Base-by-base conservation (phyloP, 2,113 vertebrate species). In the Saguinus imperator region DNA sequence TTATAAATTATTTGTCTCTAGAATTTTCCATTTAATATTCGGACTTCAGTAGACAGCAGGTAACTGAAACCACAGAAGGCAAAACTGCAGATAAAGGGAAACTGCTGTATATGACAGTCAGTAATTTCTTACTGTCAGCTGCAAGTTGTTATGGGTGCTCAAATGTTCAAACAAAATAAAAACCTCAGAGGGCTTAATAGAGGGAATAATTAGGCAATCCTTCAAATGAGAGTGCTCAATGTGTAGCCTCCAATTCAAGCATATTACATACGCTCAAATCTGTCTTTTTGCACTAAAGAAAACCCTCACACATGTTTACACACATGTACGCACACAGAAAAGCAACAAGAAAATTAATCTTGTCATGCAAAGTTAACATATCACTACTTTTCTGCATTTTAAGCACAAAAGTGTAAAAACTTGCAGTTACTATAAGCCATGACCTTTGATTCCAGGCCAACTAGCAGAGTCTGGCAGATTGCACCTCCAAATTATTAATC, bases 81-180 rank as follows among this genome's bases (percentile, higher is more conserved):
- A 13, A 75, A 45, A 75, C 72, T 45, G 12, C 3, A 1, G 72
- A 75, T 75, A 75, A 75, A 13, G 12, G 72, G 40, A 12, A 25
- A 75, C 21, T 27, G 40, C 9, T 45, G 23, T 43, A 76, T 7
- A n/a, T 76, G 27, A 76, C 68, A 88, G 37, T 57, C 80, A 93
- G 35, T 50, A 52, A 61, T 64, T 86, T 87, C 43, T 61, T 40
- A 0, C 70, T 96, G 48, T 68, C 64, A 68, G 1, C 64, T 91
- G 32, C 21, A 88, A 92, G 52, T 32, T 94, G 70, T n/a, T 50
- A 57, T 14, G 37, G 35, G 21, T 96, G 23, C 82, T 52, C 25
- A 12, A 84, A 79, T 82, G 87, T 72, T 94, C 81, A 89, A 92
- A 91, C 29, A 76, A 76, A 93, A 77, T 76, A 87, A 91, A 96